Evolutionary conservation across 2,797 vertebrate species (phyloP), one percentile per base, ranked within the genome.

Genomic region (Salarias fasciatus): DNA sequence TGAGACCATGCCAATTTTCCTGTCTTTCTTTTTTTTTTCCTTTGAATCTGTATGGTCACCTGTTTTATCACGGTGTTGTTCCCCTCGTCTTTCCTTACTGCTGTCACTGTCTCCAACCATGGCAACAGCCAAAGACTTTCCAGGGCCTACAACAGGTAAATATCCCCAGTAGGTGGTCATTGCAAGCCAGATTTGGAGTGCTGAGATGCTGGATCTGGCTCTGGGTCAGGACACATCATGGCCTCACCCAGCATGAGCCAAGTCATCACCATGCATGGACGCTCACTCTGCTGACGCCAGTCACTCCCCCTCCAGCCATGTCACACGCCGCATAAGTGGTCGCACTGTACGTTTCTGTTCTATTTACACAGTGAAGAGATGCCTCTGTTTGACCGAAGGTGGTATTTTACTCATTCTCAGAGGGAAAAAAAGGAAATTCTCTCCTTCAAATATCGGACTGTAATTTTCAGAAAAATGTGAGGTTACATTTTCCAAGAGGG

Each of bases 121-220:
- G 93, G 89, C 89, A 91, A 93, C 91, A 92, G 91, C 90, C 84
- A 94, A 92, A 92, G 90, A 93, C 89, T 92, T 91, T 79, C 92
- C 92, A 89, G 90, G 90, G 85, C 87, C 92, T 61, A 91, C 91
- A 45, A 84, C 92, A 94, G 93, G 93, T 94, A 94, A 94, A 91
- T 92, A 93, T 90, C 35, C 64, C 67, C 72, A 71, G 61, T 69
- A 80, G 88, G 88, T 68, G 65, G 79, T 88, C 83, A 79, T 79
- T 86, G 75, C 83, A 48, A 90, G 86, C 78, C 86, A 82, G 79
- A 80, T 80, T 82, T 76, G 59, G 75, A 76, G 78, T 76, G 75
- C 82, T n/a, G 81, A 72, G 79, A 84, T 84, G 83, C 77, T 70
- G 81, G 81, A 72, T 78, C 72, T 77, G 80, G 86, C 77, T 84